phyloP scores from a whole-genome alignment of 2,797 vertebrate genomes.

The Tenualosa thibaudeaui region DNA sequence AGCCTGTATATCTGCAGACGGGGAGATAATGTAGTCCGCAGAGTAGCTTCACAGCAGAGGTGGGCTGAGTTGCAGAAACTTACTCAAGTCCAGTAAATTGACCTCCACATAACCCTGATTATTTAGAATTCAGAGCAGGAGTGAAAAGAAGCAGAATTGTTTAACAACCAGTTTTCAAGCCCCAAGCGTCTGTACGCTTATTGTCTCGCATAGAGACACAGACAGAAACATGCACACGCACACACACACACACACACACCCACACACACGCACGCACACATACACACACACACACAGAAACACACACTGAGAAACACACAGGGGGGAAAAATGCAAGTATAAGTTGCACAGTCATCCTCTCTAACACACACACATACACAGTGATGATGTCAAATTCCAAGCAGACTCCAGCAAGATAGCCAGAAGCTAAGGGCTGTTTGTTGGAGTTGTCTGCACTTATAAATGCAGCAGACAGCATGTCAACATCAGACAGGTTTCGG shows the following conservation, averaged over 20 bases:
- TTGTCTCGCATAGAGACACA: not conserved
- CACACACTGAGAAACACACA: slow-evolving; percentile 12
- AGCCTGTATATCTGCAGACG: not conserved
- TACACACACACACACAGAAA: not conserved
- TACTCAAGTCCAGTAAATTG: not conserved
- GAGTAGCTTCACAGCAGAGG: not conserved
- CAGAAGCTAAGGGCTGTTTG: slow-evolving; percentile 14
- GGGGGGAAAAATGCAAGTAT: not conserved
- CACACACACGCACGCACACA: not conserved
- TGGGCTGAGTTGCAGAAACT: not conserved
- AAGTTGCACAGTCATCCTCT: not conserved
- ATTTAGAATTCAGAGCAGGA: slow-evolving; percentile 43
- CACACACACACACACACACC: not conserved
- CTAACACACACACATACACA: slow-evolving; percentile 10
- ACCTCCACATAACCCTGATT: slow-evolving; percentile 56
- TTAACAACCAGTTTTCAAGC: not conserved
- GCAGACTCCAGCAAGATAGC: not conserved
- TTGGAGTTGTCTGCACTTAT: slow-evolving; percentile 43
- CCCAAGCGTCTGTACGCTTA: not conserved
- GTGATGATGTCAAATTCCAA: not conserved
- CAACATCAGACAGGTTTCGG: slow-evolving; percentile 49
- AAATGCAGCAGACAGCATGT: slow-evolving; percentile 48
- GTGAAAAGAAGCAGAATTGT: not conserved
- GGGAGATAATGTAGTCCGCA: not conserved
- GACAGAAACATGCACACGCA: not conserved